Base-by-base conservation (phyloP, 2,888 invertebrate genomes). In the Cephonodes hylas region DNA sequence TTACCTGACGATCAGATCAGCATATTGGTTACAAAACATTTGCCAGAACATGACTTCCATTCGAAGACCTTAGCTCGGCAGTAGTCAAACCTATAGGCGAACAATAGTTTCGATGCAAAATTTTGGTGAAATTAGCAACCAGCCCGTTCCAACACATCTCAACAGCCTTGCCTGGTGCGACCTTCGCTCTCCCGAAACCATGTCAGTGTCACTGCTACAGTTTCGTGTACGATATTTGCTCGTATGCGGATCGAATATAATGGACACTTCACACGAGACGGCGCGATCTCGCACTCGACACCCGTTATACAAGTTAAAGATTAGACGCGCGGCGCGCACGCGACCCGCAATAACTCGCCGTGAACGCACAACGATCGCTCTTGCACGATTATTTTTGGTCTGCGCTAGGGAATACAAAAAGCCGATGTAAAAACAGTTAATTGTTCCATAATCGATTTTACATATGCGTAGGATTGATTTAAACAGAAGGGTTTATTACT, bases 321-420 rank as follows among this genome's bases (percentile, higher is more conserved):
- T 89, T 90, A 76, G 86, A 74, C 76, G 74, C 83, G 83, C 79
- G 74, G 66, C 65, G 68, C 73, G 83, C 88, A 87, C 86, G 86
- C 84, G 83, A 83, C 83, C 69, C 66, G 65, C 70, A 48, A 65
- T 81, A 84, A 87, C 77, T 64, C 71, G 76, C 80, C 85, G 80
- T 86, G 84, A 87, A 84, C 79, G 69, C 68, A 61, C 78, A 78
- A 79, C 73, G 73, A 74, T 69, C 70, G 68, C 63, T 63, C 68
- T 70, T 66, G 68, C 72, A 76, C 72, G 71, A 74, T 74, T 74
- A 69, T 71, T 71, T 71, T 69, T 44, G 59, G 25, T 66, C 63
- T 73, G 68, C 65, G 67, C 70, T 63, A 56, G 53, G 44, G 60
- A 27, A 31, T 53, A 31, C 64, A 71, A 65, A 69, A 64, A 59